These are phyloP conservation scores for Tupaia chinensis DNA, from an alignment of 2,113 vertebrate species.

Conservation along the genomic window DNA sequence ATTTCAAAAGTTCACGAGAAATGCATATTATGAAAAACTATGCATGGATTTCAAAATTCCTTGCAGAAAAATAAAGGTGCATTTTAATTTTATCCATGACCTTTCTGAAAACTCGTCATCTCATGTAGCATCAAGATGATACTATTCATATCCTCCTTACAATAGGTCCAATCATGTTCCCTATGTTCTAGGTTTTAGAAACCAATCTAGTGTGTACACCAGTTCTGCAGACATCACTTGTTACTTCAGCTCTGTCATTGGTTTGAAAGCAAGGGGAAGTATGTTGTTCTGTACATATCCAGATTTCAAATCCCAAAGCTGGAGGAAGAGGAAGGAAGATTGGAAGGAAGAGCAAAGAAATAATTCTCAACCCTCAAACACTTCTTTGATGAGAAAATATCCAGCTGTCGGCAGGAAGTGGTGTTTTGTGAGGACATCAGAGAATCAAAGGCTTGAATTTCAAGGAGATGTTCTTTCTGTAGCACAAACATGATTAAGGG, in stretches of 20 bases:
- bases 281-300: neutral
- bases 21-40: too few species aligned
- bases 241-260: neutral
- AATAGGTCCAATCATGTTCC: neutral
- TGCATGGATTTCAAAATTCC: too few species aligned
- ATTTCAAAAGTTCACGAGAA: too few species aligned
- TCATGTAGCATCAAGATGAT: neutral
- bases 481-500: constrained; percentile 65
- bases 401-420: constrained; percentile 17
- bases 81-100: too few species aligned
- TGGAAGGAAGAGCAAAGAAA: constrained; percentile 49
- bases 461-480: constrained; percentile 54
- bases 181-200: neutral
- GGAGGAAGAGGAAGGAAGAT: neutral
- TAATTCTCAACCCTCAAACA: constrained; percentile 8
- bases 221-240: neutral
- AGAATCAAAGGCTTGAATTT: constrained; percentile 77
- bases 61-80: too few species aligned
- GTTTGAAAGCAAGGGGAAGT: neutral
- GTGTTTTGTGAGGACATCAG: constrained; percentile 38
- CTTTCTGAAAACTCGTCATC: too few species aligned
- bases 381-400: constrained; percentile 56
- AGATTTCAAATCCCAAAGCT: neutral
- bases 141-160: neutral
- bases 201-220: neutral